These are phyloP conservation scores for Enteromius anoplus DNA, from an alignment of 2,797 vertebrate genomes.

Conservation along the genomic window DNA sequence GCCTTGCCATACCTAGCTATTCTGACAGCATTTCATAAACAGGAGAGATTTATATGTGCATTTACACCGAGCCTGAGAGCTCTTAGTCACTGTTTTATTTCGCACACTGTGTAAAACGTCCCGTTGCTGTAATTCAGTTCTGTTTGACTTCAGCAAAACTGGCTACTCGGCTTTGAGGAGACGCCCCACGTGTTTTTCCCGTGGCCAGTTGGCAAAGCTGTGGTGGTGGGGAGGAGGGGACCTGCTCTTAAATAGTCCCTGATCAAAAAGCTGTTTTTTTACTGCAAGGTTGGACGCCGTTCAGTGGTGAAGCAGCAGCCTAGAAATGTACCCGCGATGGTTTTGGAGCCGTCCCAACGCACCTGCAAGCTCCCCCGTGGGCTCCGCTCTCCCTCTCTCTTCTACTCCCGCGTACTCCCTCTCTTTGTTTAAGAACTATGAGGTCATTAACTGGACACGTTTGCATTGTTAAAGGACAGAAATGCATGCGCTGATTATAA, in stretches of 20 bases:
- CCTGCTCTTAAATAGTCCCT: slow-evolving; percentile 59
- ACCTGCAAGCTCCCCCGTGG: slow-evolving; percentile 70
- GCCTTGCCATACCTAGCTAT: neutral
- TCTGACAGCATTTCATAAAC: neutral
- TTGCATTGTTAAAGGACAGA: slow-evolving; percentile 62
- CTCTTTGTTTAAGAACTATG: slow-evolving; percentile 61
- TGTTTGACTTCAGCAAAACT: slow-evolving; percentile 55
- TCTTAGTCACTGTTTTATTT: slow-evolving; percentile 55
- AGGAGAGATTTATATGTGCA: neutral
- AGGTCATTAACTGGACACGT: slow-evolving; percentile 73
- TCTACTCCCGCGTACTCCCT: slow-evolving; percentile 40
- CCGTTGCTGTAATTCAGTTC: slow-evolving; percentile 58
- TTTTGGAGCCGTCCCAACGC: slow-evolving; percentile 69
- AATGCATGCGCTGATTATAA: slow-evolving; percentile 41
- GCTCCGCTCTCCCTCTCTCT: slow-evolving; percentile 42
- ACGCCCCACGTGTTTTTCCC: slow-evolving; percentile 62
- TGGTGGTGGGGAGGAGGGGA: slow-evolving; percentile 42
- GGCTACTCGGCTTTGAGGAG: slow-evolving; percentile 57
- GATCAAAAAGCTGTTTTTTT: slow-evolving; percentile 51
- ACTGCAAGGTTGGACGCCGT: slow-evolving; percentile 57
- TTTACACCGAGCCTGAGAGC: slow-evolving; percentile 43
- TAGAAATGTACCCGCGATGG: slow-evolving; percentile 63
- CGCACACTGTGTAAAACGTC: slow-evolving; percentile 58
- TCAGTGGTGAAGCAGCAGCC: slow-evolving; percentile 62
- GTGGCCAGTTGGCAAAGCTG: slow-evolving; percentile 50